Conservation (phyloP, 2,113 vertebrate genomes). For the Crypturellus undulatus region DNA sequence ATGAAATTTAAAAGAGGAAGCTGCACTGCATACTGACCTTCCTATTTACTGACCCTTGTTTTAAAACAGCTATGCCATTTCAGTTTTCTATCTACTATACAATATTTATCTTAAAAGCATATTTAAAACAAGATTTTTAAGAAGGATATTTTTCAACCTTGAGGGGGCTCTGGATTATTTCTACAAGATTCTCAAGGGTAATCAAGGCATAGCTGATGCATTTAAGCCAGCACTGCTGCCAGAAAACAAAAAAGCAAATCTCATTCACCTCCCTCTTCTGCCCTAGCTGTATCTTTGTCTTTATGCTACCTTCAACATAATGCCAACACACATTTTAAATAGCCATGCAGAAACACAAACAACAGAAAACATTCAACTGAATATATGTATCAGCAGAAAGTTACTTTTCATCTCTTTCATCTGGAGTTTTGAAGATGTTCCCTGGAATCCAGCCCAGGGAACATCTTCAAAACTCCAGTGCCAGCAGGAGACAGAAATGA, state of each 20-base stretch:
- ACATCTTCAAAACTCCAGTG: background rate
- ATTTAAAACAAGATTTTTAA: slow-evolving; percentile 7
- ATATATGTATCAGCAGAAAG: background rate
- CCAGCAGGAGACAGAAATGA: slow-evolving; percentile 48
- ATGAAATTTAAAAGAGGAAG: background rate
- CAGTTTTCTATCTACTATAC: background rate
- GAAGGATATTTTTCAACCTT: background rate
- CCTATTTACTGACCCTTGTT: background rate
- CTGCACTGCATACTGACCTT: background rate
- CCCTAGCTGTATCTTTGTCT: background rate
- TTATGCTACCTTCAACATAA: background rate
- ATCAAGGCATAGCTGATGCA: background rate
- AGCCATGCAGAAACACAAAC: background rate
- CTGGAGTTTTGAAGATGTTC: too few species aligned
- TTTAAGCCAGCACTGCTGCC: slow-evolving; percentile 32
- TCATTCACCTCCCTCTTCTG: background rate
- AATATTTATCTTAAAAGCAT: background rate
- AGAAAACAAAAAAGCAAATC: slow-evolving; percentile 55
- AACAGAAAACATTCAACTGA: slow-evolving; percentile 12
- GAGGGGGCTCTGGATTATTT: slow-evolving; percentile 15
- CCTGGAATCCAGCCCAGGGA: background rate
- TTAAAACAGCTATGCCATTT: background rate
- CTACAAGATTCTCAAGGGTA: slow-evolving; percentile 31
- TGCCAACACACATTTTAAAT: background rate
- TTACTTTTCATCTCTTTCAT: slow-evolving; percentile 27